A percentile compares a stretch with the other conserved stretches of the same genome.
Conservation (phyloP, 2,888 invertebrate species). For the Notodonta ziczac region DNA sequence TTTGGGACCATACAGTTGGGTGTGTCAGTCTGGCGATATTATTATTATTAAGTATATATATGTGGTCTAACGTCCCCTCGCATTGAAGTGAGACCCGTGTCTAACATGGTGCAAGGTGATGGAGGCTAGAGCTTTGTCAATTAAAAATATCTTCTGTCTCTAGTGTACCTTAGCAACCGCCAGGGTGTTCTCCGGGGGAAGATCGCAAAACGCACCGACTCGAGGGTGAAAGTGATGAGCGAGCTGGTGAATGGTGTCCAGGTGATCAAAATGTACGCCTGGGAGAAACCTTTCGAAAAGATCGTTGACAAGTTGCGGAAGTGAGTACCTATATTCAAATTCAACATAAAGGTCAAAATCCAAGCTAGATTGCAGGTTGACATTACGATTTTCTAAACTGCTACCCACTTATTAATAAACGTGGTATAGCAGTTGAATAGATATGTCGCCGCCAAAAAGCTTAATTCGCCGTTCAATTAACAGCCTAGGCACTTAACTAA, state of each 20-base stretch:
- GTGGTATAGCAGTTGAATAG: too few species aligned
- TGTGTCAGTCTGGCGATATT: too few species aligned
- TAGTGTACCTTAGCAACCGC: constrained; percentile 73
- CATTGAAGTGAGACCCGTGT: too few species aligned
- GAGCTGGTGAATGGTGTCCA: constrained; percentile 91
- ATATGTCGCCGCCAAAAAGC: too few species aligned
- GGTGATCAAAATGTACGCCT: constrained; percentile 95
- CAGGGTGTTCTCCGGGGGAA: constrained; percentile 81
- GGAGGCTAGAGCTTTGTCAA: not conserved
- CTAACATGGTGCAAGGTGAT: too few species aligned
- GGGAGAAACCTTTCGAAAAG: constrained; percentile 91
- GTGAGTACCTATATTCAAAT: constrained; percentile 67
- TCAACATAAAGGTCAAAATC: not conserved
- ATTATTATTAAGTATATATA: too few species aligned
- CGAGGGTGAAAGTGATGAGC: constrained; percentile 90
- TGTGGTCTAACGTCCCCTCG: too few species aligned
- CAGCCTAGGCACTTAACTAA: too few species aligned
- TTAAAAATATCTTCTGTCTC: not conserved
- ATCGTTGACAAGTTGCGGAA: constrained; percentile 87
- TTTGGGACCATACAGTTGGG: too few species aligned
- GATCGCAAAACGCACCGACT: constrained; percentile 88
- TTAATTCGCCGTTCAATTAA: too few species aligned
- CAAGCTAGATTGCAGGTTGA: not conserved
- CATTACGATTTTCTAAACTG: too few species aligned
- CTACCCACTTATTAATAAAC: too few species aligned